These are phyloP conservation scores for Galeopterus variegatus DNA, from an alignment of 2,113 vertebrate species.

Conservation along the genomic window DNA sequence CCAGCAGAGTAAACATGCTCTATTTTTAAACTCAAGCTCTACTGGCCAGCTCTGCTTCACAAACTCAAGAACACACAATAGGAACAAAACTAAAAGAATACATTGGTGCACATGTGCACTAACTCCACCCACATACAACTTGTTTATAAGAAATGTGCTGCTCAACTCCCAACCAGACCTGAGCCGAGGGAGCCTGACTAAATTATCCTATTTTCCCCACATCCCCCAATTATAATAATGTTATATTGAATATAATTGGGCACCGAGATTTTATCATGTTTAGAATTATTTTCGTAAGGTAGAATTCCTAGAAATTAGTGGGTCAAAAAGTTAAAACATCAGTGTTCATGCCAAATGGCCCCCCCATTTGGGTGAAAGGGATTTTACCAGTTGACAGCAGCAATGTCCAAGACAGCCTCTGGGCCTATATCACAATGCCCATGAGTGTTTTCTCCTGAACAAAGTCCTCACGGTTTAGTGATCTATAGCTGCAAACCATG, in stretches of 20 bases:
- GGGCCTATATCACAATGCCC: no score
- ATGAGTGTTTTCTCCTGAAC: not conserved
- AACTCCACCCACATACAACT: no score
- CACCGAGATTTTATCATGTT: not conserved
- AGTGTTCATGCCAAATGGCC: not conserved
- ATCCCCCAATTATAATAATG: not conserved
- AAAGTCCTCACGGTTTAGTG: not conserved
- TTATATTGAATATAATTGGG: not conserved
- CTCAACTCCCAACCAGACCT: no score
- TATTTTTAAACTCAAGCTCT: no score
- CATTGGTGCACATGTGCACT: no score
- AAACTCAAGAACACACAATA: no score
- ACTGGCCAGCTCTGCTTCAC: no score
- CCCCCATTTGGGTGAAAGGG: not conserved
- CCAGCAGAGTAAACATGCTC: no score
- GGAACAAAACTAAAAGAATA: no score
- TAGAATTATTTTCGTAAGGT: not conserved
- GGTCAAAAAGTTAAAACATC: slow-evolving; percentile 10
- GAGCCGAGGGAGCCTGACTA: no score
- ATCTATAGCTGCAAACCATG: not conserved
- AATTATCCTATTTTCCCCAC: no score
- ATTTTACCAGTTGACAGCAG: not conserved
- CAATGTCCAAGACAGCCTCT: not conserved
- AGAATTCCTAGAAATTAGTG: not conserved
- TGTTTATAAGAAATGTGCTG: no score